phyloP scores from a whole-genome alignment of 2,888 invertebrate species.

The Cephus pulcher region DNA sequence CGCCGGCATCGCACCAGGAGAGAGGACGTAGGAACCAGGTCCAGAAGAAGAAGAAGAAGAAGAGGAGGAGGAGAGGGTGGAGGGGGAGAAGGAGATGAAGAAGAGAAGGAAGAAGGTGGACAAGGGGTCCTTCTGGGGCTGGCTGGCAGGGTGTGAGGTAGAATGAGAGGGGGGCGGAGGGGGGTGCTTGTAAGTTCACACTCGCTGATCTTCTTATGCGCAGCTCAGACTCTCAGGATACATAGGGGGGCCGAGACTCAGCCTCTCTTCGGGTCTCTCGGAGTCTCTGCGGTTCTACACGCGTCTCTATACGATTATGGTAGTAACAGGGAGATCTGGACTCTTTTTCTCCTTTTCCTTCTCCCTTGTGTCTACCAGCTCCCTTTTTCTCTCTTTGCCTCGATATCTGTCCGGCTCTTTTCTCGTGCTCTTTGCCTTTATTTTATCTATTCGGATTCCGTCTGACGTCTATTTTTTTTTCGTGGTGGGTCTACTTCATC shows the following conservation, averaged over 20 bases:
- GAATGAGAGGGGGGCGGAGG: neutral
- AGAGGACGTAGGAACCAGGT: neutral
- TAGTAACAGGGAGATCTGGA: neutral
- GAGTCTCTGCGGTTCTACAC: neutral
- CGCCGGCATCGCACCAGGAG: neutral
- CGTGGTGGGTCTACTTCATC: neutral
- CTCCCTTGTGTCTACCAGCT: neutral
- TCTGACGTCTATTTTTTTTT: neutral
- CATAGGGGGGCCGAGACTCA: neutral
- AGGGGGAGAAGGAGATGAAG: conserved; percentile 6
- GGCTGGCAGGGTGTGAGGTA: neutral
- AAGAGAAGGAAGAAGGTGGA: conserved; percentile 37
- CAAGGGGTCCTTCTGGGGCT: conserved; percentile 2
- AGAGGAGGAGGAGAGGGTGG: conserved; percentile 5
- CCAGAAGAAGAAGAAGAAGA: conserved; percentile 13
- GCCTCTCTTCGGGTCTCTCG: neutral
- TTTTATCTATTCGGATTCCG: neutral
- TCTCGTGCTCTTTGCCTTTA: neutral
- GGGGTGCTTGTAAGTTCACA: conserved; percentile 25
- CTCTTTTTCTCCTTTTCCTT: neutral
- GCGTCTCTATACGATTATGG: neutral
- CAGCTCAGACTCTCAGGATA: neutral
- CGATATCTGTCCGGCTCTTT: neutral
- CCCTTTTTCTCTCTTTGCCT: neutral
- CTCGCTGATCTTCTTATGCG: conserved; percentile 17